Evolutionary conservation across 2,113 vertebrate genomes (phyloP).

Genomic region (Piliocolobus tephrosceles): DNA sequence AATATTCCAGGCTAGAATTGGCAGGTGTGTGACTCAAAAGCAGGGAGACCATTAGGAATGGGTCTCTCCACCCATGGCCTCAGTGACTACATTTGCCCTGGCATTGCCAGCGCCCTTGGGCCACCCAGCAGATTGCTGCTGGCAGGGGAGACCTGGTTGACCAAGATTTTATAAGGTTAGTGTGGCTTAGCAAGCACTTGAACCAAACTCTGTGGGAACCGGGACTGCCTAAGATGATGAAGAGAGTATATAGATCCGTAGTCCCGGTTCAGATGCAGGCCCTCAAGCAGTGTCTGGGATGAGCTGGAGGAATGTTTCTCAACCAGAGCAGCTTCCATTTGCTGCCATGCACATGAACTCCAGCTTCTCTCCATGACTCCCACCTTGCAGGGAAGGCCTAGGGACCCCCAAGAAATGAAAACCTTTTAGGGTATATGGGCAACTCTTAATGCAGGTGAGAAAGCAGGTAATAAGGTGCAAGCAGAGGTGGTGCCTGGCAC

Average conservation of each 20-base stretch:
- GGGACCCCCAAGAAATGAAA: not conserved
- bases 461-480: not conserved
- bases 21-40: not conserved
- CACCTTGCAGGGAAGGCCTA: not conserved
- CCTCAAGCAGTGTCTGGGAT: not conserved
- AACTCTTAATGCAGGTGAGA: not conserved
- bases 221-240: not conserved
- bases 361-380: not conserved
- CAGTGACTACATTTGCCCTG: not conserved
- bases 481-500: not conserved
- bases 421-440: not conserved
- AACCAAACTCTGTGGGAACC: not conserved
- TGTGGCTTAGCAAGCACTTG: not conserved
- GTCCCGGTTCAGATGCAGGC: not conserved
- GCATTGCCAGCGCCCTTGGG: not conserved
- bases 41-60: not conserved
- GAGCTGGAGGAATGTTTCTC: not conserved
- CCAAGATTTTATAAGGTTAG: not conserved
- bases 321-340: not conserved
- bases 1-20: not conserved
- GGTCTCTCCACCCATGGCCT: not conserved
- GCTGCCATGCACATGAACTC: not conserved
- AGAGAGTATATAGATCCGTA: not conserved
- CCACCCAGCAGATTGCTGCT: not conserved
- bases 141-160: not conserved